phyloP scores from a whole-genome alignment of 2,888 invertebrate genomes.

The Ptychoptera albimana region DNA sequence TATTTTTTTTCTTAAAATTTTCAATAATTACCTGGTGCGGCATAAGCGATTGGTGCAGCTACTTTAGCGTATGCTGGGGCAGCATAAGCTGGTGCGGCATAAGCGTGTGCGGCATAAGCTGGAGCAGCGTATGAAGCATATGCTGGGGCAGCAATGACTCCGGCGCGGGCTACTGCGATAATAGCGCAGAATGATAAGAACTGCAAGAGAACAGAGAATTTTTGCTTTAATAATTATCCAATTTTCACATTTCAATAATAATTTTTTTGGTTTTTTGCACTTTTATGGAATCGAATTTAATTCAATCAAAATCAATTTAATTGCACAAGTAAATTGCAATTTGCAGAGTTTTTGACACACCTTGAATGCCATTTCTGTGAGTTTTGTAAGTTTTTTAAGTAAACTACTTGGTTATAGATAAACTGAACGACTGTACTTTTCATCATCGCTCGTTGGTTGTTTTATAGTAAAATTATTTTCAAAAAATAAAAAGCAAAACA shows the following conservation, averaged over 20 bases:
- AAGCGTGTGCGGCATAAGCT: slow-evolving; percentile 9
- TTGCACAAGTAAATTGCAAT: too few relatives aligned
- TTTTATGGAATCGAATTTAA: too few relatives aligned
- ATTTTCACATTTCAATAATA: not conserved
- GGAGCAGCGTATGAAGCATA: slow-evolving; percentile 7
- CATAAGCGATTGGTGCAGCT: slow-evolving; percentile 9
- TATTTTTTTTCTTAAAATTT: too few relatives aligned
- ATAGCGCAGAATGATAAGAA: slow-evolving; percentile 17
- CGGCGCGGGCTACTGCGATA: slow-evolving; percentile 15
- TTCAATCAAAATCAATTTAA: too few relatives aligned
- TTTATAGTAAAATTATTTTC: too few relatives aligned
- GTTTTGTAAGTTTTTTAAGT: too few relatives aligned
- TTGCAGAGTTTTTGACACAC: slow-evolving; percentile 8
- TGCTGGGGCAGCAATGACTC: slow-evolving; percentile 11
- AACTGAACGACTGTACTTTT: too few relatives aligned
- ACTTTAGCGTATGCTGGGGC: slow-evolving; percentile 7
- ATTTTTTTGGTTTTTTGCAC: not conserved
- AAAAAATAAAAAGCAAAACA: too few relatives aligned
- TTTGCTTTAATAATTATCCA: not conserved
- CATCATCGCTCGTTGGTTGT: too few relatives aligned
- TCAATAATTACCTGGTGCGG: not conserved
- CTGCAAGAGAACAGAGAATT: slow-evolving; percentile 9
- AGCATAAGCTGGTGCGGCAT: slow-evolving; percentile 12
- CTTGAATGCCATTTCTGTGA: slow-evolving; percentile 14
- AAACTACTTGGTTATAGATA: too few relatives aligned